phyloP scores from a whole-genome alignment of 2,888 invertebrate genomes.

The Drymonia ruficornis region DNA sequence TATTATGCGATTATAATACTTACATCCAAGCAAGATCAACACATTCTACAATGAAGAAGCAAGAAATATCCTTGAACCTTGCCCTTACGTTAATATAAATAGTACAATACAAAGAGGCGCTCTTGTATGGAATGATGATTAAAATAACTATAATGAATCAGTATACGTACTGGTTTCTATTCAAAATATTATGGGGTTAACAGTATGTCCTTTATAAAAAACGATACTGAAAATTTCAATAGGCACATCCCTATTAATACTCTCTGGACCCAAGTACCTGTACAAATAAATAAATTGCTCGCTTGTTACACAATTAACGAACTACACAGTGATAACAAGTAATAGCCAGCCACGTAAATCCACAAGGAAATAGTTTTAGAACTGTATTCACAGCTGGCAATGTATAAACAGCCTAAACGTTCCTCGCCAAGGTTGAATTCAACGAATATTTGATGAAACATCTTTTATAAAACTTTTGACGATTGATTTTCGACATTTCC shows the following conservation, averaged over 20 bases:
- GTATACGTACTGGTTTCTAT: too few species aligned
- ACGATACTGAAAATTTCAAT: too few species aligned
- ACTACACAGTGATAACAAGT: slow-evolving; percentile 2
- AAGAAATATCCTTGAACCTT: slow-evolving; percentile 14
- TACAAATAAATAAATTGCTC: neutral
- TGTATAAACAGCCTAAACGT: slow-evolving; percentile 46
- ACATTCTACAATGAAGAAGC: neutral
- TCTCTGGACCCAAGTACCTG: neutral
- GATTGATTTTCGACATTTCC: slow-evolving; percentile 11
- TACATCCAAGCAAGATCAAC: neutral
- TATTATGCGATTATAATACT: neutral
- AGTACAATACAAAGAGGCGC: slow-evolving; percentile 11
- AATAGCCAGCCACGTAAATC: slow-evolving; percentile 10
- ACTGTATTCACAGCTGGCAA: slow-evolving; percentile 35
- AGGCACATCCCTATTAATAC: too few species aligned
- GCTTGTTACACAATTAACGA: neutral
- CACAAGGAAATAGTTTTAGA: slow-evolving; percentile 24
- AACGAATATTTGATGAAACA: slow-evolving; percentile 24
- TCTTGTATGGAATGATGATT: neutral
- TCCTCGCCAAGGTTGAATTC: slow-evolving; percentile 47
- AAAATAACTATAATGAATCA: too few species aligned
- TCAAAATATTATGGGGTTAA: too few species aligned
- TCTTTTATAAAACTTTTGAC: slow-evolving; percentile 21
- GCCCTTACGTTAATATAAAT: slow-evolving; percentile 18
- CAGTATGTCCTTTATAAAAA: too few species aligned